Conservation (phyloP, 2,113 vertebrate species). For the Gracilinanus agilis region DNA sequence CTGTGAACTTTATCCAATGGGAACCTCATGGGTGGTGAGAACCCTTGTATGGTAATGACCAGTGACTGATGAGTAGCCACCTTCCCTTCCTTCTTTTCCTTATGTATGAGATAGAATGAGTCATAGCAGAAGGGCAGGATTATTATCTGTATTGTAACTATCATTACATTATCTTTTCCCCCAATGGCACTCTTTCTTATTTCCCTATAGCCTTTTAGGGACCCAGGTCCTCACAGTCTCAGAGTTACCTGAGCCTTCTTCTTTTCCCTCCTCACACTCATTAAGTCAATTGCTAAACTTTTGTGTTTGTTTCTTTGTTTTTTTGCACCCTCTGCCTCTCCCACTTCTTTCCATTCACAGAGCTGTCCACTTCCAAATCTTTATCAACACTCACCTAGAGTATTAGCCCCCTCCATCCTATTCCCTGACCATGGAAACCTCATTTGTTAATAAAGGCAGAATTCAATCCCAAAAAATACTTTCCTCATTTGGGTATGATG, state of each 20-base stretch:
- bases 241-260: not conserved
- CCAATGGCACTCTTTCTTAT: not conserved
- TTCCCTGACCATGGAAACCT: too few species aligned
- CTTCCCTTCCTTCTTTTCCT: not conserved
- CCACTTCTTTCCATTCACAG: not conserved
- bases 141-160: not conserved
- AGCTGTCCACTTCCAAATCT: not conserved
- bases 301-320: not conserved
- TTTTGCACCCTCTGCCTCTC: not conserved
- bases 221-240: not conserved
- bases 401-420: not conserved
- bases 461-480: too few species aligned
- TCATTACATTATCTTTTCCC: not conserved
- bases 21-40: not conserved
- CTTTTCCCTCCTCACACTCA: not conserved
- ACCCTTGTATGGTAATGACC: not conserved
- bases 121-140: not conserved
- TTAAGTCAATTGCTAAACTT: not conserved
- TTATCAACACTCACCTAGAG: not conserved
- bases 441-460: too few species aligned
- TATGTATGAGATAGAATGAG: not conserved
- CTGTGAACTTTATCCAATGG: not conserved
- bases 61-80: not conserved
- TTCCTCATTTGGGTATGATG: not conserved
- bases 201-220: not conserved